These are phyloP conservation scores for Characodon lateralis DNA, from an alignment of 2,797 vertebrate genomes.

Conservation along the genomic window DNA sequence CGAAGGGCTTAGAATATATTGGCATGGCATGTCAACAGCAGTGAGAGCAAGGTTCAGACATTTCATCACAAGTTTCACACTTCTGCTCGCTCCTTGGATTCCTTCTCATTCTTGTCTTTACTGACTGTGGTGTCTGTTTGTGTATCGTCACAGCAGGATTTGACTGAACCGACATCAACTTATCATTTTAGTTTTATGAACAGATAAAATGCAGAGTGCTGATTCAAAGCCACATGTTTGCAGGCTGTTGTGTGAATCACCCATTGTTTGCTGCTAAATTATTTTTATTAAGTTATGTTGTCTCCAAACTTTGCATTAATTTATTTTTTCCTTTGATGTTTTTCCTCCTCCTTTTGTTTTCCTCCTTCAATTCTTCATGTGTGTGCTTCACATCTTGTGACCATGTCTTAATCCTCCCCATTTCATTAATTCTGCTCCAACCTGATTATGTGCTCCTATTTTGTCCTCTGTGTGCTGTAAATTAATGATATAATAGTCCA, in stretches of 20 bases:
- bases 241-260: conserved; percentile 5
- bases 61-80: conserved; percentile 17
- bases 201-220: not conserved
- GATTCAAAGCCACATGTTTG: conserved; percentile 2
- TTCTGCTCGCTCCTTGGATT: conserved; percentile 13
- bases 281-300: conserved; percentile 1
- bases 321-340: conserved; percentile 28
- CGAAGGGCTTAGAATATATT: conserved; percentile 21
- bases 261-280: conserved; percentile 10
- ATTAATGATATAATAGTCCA: conserved; percentile 48
- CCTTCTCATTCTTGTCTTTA: conserved; percentile 5
- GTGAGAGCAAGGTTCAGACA: not conserved
- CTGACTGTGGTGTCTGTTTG: conserved; percentile 1
- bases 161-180: not conserved
- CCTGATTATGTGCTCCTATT: conserved; percentile 7
- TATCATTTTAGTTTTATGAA: conserved; percentile 2
- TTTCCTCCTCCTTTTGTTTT: conserved; percentile 23
- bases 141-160: not conserved
- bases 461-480: conserved; percentile 17
- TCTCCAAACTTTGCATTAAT: conserved; percentile 25
- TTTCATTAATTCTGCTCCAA: conserved; percentile 16
- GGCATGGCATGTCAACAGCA: conserved; percentile 12
- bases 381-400: conserved; percentile 6
- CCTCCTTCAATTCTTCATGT: conserved; percentile 11
- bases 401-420: not conserved